These are phyloP conservation scores for Siniperca chuatsi DNA, from an alignment of 2,113 vertebrate species.

Conservation along the genomic window DNA sequence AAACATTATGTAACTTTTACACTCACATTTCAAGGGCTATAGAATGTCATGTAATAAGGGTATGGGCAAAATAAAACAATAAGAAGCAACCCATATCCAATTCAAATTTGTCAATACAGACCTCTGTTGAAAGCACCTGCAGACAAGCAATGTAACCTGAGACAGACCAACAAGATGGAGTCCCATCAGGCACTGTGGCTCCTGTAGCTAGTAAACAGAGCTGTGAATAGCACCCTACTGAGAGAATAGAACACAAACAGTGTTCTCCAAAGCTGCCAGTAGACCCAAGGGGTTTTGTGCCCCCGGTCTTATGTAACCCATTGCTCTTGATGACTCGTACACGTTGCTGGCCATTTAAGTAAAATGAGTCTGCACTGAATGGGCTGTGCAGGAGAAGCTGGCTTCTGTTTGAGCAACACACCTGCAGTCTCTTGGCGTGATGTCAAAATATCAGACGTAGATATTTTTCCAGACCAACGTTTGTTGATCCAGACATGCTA, in stretches of 20 bases:
- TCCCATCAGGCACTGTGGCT: constrained; percentile 59
- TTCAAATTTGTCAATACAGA: constrained; percentile 38
- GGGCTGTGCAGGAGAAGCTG: neutral
- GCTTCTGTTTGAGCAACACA: constrained; percentile 30
- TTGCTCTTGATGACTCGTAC: constrained; percentile 22
- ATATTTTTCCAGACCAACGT: constrained; percentile 8
- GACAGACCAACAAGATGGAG: constrained; percentile 28
- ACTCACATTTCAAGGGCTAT: constrained; percentile 25
- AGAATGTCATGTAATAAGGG: neutral
- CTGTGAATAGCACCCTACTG: constrained; percentile 45
- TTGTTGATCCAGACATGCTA: constrained; percentile 65
- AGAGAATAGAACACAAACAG: constrained; percentile 62
- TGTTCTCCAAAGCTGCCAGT: constrained; percentile 29
- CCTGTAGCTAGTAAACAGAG: constrained; percentile 74
- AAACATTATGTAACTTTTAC: constrained; percentile 58
- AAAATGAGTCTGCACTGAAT: neutral
- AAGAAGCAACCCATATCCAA: constrained; percentile 17
- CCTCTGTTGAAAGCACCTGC: constrained; percentile 32
- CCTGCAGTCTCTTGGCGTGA: constrained; percentile 32
- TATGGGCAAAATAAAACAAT: constrained; percentile 40
- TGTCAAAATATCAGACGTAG: constrained; percentile 15
- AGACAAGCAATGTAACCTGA: constrained; percentile 65
- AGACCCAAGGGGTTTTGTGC: constrained; percentile 38
- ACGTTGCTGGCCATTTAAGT: constrained; percentile 9
- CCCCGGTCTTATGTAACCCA: constrained; percentile 39